A percentile compares a stretch with the other conserved stretches of the same genome.
Conservation (phyloP, 1,140 invertebrate genomes). For the Euwallacea similis region DNA sequence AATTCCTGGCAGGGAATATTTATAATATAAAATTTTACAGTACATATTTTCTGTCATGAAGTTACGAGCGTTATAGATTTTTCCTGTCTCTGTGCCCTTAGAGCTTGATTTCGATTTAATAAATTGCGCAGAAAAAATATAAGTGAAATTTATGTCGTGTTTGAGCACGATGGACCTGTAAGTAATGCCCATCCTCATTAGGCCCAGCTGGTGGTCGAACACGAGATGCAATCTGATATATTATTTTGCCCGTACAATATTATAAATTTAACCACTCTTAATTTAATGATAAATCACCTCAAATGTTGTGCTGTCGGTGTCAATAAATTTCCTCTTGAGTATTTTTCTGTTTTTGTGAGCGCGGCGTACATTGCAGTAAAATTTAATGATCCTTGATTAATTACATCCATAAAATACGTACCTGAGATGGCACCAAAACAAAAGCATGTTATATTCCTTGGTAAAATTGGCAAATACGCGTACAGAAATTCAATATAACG, state of each 20-base stretch:
- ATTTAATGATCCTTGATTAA: constrained; percentile 10
- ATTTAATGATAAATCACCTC: constrained; percentile 32
- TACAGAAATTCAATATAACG: constrained; percentile 25
- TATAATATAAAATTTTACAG: constrained; percentile 45
- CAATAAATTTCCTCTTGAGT: constrained; percentile 20
- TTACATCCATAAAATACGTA: neutral
- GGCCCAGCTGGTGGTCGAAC: constrained; percentile 22
- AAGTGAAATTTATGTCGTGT: too few relatives aligned
- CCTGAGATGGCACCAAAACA: neutral
- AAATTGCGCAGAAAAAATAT: too few relatives aligned
- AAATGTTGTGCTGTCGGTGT: constrained; percentile 24
- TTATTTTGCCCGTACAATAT: constrained; percentile 29
- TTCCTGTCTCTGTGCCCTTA: too few relatives aligned
- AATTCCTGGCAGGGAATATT: constrained; percentile 33
- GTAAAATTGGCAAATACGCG: constrained; percentile 2
- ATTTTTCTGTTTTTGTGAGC: neutral
- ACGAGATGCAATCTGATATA: constrained; percentile 30
- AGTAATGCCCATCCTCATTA: constrained; percentile 24
- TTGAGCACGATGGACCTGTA: neutral
- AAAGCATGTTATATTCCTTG: neutral
- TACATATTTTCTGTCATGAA: constrained; percentile 38
- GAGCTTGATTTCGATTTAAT: too few relatives aligned
- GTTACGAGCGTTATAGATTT: too few relatives aligned
- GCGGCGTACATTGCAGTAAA: neutral
- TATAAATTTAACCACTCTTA: constrained; percentile 20